Evolutionary conservation across 2,113 vertebrate genomes (phyloP), one percentile per base, ranked within the genome.

Genomic region (Fregetta grallaria): DNA sequence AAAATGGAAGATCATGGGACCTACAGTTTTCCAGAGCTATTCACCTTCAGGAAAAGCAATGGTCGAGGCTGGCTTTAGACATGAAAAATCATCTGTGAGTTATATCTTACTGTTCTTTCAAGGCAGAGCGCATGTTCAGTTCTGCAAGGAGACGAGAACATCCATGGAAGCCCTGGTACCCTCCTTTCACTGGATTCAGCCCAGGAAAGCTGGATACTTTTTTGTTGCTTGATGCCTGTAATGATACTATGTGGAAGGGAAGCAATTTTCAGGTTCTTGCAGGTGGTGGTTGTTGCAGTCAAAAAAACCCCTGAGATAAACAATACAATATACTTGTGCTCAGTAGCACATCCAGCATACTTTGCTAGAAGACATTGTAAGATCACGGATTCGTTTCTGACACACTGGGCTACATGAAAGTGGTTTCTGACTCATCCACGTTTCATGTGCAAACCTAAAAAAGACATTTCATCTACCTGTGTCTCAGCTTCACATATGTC

Each of bases 41-140:
- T 56, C 53, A 52, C 29, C 27, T 85, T 56, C 9, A 53, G 80
- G 21, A 75, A 61, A 68, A 75, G 25, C 87, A 81, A 8, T 36
- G 11, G 8, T 65, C 47, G 56, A 72, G 30, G 50, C 5, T 91
- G 59, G 25, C 17, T 84, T 84, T 34, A 79, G 76, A 62, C 8
- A 25, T 12, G 14, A 50, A 9, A 38, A 26, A 72, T 29, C n/a
- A 55, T 27, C 23, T 13, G 15, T 17, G n/a, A 72, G 26, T 16
- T 74, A n/a, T 52, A 38, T 36, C 47, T 71, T 26, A 19, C 13
- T 9, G 10, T 36, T 53, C 4, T 81, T n/a, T 78, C 40, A 90
- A 70, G 9, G 25, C 10, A 52, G 15, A 50, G 5, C 1, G 4
- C 30, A 6, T 1, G 1, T 9, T 53, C 18, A 12, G 6, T 59